These are phyloP conservation scores for rat (Rattus norvegicus) DNA, from an alignment of 2,113 vertebrate species.

Conservation along the genomic window GRCr8 NC_086035.1:70039501-70040000, in stretches of 20 bases:
- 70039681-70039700: background rate
- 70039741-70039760: background rate
- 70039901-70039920: background rate
- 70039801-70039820: background rate
- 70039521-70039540: background rate
- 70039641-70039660: background rate
- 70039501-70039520: background rate
- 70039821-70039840: background rate
- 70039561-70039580: background rate
- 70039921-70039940: background rate
- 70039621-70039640: background rate
- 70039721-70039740: background rate
- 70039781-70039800: background rate
- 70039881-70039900: background rate
- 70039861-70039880: background rate
- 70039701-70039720: background rate
- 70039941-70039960: background rate
- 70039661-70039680: background rate
- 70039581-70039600: background rate
- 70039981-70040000: background rate
- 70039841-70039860: background rate
- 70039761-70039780: background rate
- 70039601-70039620: background rate
- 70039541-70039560: too few species aligned
- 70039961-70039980: background rate